phyloP scores from a whole-genome alignment of 2,888 invertebrate genomes.

The Chesias legatella region DNA sequence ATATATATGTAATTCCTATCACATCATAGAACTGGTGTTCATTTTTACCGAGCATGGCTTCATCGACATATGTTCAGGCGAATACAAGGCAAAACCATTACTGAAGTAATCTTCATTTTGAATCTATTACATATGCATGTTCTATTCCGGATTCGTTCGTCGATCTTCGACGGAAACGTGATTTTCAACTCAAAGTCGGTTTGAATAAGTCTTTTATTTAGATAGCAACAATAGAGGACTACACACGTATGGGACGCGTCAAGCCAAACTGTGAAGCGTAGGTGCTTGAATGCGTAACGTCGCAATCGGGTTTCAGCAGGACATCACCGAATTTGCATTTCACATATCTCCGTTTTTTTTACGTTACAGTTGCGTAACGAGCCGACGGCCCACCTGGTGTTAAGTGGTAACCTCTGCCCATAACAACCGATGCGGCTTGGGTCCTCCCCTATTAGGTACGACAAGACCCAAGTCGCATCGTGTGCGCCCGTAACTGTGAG shows the following conservation, averaged over 20 bases:
- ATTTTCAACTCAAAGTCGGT: slow-evolving; percentile 28
- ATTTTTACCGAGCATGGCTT: slow-evolving; percentile 15
- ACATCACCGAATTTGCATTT: slow-evolving; percentile 52
- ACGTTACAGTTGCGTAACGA: no score
- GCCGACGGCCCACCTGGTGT: no score
- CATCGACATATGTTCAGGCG: slow-evolving; percentile 18
- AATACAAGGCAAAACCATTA: slow-evolving; percentile 29
- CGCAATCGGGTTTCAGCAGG: slow-evolving; percentile 52
- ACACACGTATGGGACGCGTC: slow-evolving; percentile 39
- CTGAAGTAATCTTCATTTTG: slow-evolving; percentile 37
- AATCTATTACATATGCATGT: slow-evolving; percentile 38
- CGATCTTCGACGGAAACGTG: slow-evolving; percentile 22
- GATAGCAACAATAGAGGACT: slow-evolving; percentile 11
- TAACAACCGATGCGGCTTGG: no score
- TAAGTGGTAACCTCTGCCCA: no score
- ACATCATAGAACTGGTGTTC: no score
- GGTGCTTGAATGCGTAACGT: slow-evolving; percentile 47
- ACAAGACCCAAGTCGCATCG: no score
- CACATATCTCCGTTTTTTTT: no score
- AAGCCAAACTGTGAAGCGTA: slow-evolving; percentile 39
- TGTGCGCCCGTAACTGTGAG: no score
- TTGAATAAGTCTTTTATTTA: slow-evolving; percentile 15
- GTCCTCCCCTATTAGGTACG: no score
- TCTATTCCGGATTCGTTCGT: slow-evolving; percentile 33
- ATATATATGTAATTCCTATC: no score